Conservation (phyloP, 1,140 invertebrate genomes). For the Brachionus calyciflorus region DNA sequence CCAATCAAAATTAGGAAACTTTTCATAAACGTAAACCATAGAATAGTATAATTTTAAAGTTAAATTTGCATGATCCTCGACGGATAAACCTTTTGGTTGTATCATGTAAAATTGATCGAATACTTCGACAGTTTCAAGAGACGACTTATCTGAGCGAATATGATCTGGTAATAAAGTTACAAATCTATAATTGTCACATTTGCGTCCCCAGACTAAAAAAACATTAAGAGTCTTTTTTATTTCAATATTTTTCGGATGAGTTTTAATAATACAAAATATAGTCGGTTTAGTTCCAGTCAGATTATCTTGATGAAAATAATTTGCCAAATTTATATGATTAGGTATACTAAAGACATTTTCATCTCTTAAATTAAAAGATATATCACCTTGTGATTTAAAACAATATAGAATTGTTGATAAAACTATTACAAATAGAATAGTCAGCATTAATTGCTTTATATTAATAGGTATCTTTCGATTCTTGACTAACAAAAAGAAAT, state of each 20-base stretch:
- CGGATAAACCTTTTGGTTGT: neutral
- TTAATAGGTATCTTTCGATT: too few species aligned
- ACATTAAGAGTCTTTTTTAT: neutral
- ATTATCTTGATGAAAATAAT: too few species aligned
- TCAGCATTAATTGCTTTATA: too few species aligned
- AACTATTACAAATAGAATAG: too few species aligned
- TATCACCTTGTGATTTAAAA: too few species aligned
- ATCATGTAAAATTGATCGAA: conserved; percentile 19
- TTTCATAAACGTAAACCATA: conserved; percentile 61
- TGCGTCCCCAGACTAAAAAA: neutral
- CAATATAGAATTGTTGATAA: too few species aligned
- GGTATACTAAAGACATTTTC: too few species aligned
- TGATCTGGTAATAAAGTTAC: neutral
- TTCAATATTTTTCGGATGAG: conserved; percentile 15
- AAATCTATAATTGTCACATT: conserved; percentile 23
- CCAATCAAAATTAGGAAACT: conserved; percentile 69
- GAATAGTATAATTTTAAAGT: neutral
- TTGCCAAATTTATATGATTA: too few species aligned
- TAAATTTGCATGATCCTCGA: neutral
- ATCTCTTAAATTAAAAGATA: too few species aligned
- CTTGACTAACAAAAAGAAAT: too few species aligned
- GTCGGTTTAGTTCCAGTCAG: too few species aligned
- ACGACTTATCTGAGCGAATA: neutral
- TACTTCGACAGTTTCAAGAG: neutral
- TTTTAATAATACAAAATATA: conserved; percentile 25